phyloP scores from a whole-genome alignment of 2,888 invertebrate species.

The Spilosoma lubricipeda region DNA sequence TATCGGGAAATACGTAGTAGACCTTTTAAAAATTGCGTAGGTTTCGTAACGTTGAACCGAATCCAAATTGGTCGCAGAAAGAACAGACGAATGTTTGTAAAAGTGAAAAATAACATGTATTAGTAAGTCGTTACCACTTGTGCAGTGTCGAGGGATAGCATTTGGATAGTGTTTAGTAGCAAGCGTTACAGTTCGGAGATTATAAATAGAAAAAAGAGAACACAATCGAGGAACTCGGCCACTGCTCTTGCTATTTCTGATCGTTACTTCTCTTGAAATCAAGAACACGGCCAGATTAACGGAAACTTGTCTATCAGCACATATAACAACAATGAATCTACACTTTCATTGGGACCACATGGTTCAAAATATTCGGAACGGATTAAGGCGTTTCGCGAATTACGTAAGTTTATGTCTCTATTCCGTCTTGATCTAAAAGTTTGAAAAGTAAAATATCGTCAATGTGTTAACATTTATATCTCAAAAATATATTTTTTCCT shows the following conservation, averaged over 20 bases:
- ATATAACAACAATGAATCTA: slow-evolving; percentile 55
- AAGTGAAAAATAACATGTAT: slow-evolving; percentile 58
- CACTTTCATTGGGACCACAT: slow-evolving; percentile 66
- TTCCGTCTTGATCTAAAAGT: slow-evolving; percentile 14
- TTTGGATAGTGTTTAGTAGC: slow-evolving; percentile 68
- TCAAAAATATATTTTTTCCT: background rate
- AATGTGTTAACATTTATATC: slow-evolving; percentile 14
- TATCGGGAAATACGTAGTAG: slow-evolving; percentile 30
- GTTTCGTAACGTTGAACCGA: slow-evolving; percentile 61
- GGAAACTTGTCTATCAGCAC: slow-evolving; percentile 47
- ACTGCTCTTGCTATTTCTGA: slow-evolving; percentile 80
- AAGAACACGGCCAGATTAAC: slow-evolving; percentile 73
- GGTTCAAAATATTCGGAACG: slow-evolving; percentile 62
- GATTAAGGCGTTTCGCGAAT: slow-evolving; percentile 55
- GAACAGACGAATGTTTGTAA: slow-evolving; percentile 58
- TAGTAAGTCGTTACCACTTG: slow-evolving; percentile 59
- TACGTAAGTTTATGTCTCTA: slow-evolving; percentile 49
- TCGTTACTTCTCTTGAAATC: slow-evolving; percentile 71
- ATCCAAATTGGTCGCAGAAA: slow-evolving; percentile 64
- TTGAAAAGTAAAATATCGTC: slow-evolving; percentile 7
- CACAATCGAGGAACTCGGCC: slow-evolving; percentile 72
- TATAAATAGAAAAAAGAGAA: slow-evolving; percentile 78
- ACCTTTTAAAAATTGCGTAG: slow-evolving; percentile 56
- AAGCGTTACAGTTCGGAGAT: slow-evolving; percentile 60
- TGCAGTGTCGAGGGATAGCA: slow-evolving; percentile 65